Percentiles rank a stretch among this genome's conserved stretches.
Evolutionary conservation across 2,797 vertebrate genomes (phyloP).

Genomic region (Helicolenus hilgendorfi): DNA sequence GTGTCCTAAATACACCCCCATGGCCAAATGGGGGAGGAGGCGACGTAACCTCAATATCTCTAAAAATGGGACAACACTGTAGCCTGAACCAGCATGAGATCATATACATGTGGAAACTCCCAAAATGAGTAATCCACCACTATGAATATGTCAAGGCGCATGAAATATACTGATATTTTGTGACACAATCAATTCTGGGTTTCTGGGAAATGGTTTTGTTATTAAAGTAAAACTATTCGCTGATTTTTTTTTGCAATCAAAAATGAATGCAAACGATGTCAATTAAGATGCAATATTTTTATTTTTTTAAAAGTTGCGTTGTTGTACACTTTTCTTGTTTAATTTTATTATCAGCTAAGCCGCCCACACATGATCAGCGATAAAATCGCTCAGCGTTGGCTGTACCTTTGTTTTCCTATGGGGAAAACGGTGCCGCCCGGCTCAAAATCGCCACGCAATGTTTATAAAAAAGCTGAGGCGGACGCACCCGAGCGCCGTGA

Average conservation of each 20-base stretch:
- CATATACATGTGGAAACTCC: background rate
- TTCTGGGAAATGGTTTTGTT: background rate
- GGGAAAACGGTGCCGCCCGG: no score
- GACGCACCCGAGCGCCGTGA: accelerated
- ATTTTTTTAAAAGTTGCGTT: background rate
- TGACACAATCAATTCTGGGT: background rate
- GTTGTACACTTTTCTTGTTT: background rate
- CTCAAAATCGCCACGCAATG: no score
- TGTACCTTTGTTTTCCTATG: no score
- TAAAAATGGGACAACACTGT: constrained; percentile 5
- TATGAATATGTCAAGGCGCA: background rate
- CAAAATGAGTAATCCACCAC: background rate
- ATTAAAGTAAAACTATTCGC: background rate
- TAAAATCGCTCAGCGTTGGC: no score
- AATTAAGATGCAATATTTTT: background rate
- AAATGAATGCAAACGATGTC: background rate
- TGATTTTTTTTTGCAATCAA: background rate
- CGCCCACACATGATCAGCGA: no score
- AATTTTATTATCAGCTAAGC: background rate
- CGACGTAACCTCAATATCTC: constrained; percentile 43
- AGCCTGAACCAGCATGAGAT: background rate
- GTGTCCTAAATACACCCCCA: constrained; percentile 59
- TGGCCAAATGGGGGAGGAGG: constrained; percentile 4
- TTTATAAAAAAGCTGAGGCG: no score
- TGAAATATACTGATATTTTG: background rate